These are phyloP conservation scores for Fundulus diaphanus DNA, from an alignment of 2,797 vertebrate species.

Conservation along the genomic window DNA sequence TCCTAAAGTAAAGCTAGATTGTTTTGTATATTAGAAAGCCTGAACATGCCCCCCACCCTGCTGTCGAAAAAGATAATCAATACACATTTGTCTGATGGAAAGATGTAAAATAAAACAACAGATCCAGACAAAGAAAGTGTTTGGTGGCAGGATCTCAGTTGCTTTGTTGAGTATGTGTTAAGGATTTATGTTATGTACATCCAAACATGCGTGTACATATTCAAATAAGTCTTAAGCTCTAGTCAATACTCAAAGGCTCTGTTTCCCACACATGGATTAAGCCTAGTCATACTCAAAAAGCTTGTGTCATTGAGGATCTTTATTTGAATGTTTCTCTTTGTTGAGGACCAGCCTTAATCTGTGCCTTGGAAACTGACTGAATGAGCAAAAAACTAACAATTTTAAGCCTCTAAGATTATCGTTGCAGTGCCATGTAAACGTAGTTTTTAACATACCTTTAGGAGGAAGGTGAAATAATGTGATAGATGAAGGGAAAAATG, in stretches of 20 bases:
- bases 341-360: slow-evolving; percentile 4
- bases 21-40: slow-evolving; percentile 5
- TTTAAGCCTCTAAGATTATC: not conserved
- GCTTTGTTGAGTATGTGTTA: not conserved
- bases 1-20: not conserved
- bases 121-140: not conserved
- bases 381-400: slow-evolving; percentile 4
- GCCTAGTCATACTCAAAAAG: not conserved
- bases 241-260: not conserved
- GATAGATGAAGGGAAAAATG: slow-evolving; percentile 20
- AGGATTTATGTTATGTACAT: not conserved
- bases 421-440: not conserved
- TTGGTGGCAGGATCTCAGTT: not conserved
- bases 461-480: not conserved
- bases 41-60: slow-evolving; percentile 4
- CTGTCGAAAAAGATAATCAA: slow-evolving; percentile 33
- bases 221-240: slow-evolving; percentile 3
- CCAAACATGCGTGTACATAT: not conserved
- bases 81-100: not conserved
- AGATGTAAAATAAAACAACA: not conserved
- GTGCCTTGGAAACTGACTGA: slow-evolving; percentile 5
- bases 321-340: not conserved
- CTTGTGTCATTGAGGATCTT: slow-evolving; percentile 5
- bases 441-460: slow-evolving; percentile 3
- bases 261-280: slow-evolving; percentile 9